phyloP scores from a whole-genome alignment of 2,888 invertebrate genomes.

The Pseudococcus jackbeardsleyi region DNA sequence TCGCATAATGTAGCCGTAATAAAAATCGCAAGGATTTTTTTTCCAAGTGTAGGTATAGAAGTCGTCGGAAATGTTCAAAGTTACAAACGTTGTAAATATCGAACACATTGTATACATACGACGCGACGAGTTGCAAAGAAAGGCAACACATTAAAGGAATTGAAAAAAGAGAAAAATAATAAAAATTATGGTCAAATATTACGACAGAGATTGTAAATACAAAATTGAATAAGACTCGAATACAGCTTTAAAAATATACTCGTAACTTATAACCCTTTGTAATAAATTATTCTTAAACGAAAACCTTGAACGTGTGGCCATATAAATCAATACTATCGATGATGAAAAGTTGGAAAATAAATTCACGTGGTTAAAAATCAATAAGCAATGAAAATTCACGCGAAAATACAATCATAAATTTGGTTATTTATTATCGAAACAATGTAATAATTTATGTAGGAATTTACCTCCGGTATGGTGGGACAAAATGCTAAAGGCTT shows the following conservation, averaged over 20 bases:
- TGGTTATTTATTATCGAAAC: neutral
- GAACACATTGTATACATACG: neutral
- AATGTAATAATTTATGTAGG: no score
- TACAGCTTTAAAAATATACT: neutral
- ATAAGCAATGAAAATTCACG: neutral
- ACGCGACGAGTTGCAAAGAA: neutral
- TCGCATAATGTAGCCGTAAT: neutral
- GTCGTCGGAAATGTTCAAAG: neutral
- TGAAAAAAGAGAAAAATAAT: neutral
- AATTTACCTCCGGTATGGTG: no score
- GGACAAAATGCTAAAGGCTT: no score
- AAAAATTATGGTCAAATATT: neutral
- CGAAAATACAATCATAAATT: neutral
- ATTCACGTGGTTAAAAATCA: neutral
- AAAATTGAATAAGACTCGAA: neutral
- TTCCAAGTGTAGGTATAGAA: neutral
- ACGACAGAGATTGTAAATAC: neutral
- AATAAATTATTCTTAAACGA: conserved; percentile 34
- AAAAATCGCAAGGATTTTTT: neutral
- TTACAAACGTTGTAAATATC: neutral
- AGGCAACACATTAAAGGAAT: neutral
- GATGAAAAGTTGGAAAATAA: neutral
- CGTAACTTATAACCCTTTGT: neutral
- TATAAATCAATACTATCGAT: neutral
- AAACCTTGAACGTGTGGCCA: neutral